Base-by-base conservation (phyloP, 1,140 invertebrate species). In the Berghia stephanieae region DNA sequence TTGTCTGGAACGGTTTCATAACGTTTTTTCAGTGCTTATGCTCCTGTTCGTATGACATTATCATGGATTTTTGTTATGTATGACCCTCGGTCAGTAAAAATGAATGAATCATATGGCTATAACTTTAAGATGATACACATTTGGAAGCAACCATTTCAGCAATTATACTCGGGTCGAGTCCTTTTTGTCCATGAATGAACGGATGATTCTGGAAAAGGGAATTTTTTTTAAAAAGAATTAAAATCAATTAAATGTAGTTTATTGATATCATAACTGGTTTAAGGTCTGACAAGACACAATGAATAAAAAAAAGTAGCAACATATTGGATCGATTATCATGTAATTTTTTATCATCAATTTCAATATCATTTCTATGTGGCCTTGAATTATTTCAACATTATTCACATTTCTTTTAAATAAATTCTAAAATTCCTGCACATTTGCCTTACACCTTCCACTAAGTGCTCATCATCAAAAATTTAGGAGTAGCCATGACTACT, bases 151-250 rank as follows among this genome's bases (percentile, higher is more conserved):
- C 68, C 16, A 70, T 34, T 46, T 70, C 40, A 2, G 68, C 18
- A 44, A 70, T 70, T 42, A 70, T 46, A 16, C 21, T 44, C 42
- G 38, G 68, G n/a, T 70, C 68, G 27, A 70, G 34, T 18, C 43
- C 16, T 3, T 70, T 43, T 40, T 70, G 68, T 2, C 27, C 13
- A 27, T 70, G 38, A 34, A 70, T 36, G 34, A 70, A 70, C 21
- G 40, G 68, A 27, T 70, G 68, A 16, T 43, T 70, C 68, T 70
- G 38, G 31, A 60, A 60, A n/a, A 60, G 34, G 34, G 34, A 24
- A 5, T 60, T 60, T 60, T 60, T n/a, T 8, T 60, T 24, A 6
- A 21, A 60, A 60, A 60, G n/a, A 24, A 24, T 60, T 60, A 8
- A 24, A 24, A 24, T 60, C n/a, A 8, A 24, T 60, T 60, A 24